Evolutionary conservation across 2,113 vertebrate species (phyloP), one percentile per base, ranked within the genome.

Genomic region (Eretmochelys imbricata): DNA sequence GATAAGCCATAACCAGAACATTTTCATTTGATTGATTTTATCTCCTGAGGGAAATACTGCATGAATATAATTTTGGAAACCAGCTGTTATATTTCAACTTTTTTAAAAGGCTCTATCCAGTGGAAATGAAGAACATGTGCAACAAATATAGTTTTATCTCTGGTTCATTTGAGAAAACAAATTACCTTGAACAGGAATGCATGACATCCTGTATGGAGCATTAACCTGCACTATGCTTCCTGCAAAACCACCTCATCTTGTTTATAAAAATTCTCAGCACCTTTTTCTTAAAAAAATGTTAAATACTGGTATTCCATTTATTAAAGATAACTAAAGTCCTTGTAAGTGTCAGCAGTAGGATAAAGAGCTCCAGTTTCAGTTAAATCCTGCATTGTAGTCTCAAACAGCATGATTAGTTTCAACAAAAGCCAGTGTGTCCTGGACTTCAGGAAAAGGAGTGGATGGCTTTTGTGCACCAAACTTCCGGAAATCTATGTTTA

Each of bases 401-500:
- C 86, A 82, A 46, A 51, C 7, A 82, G 72, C 72, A 82, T 62
- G 27, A 42, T 38, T 20, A 38, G 17, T 82, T 93, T 93, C 83
- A 95, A 93, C 89, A 95, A 93, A 96, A 93, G 62, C n/a, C 57
- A 89, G 55, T 92, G 54, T 80, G 95, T 97, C 96, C 95, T 94
- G 94, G 82, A 88, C 91, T 90, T 95, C 98, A 98, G 98, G 98
- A 98, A 98, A 97, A 97, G 84, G 98, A 94, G 97, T 96, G 98
- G 97, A 96, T 88, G 84, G 79, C 94, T 93, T 96, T 76, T 94
- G 88, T 85, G 57, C 82, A 95, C 84, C 79, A 93, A 96, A 97
- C 96, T 98, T 98, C 98, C 98, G 97, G 97, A 97, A 95, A 95
- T 85, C 86, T 88, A 72, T 98, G 97, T 98, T 98, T 98, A 97